A percentile compares a stretch with the other conserved stretches of the same genome.
These are phyloP conservation scores for Amblyraja radiata DNA, from an alignment of 2,797 vertebrate species.

Conservation along the genomic window DNA sequence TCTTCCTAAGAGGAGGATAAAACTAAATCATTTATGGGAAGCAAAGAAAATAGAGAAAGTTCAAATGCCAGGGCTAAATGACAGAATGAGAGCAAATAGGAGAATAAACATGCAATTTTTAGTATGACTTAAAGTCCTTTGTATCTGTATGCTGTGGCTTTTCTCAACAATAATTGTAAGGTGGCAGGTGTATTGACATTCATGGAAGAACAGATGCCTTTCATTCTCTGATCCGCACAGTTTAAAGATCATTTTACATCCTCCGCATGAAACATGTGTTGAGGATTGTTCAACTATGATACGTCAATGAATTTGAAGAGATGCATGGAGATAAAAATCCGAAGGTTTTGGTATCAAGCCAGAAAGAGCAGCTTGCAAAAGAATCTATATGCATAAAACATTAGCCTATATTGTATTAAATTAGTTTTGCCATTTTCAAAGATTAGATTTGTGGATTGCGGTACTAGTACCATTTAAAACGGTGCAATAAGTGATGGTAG, in stretches of 20 bases:
- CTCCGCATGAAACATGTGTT: not conserved
- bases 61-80: not conserved
- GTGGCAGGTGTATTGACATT: not conserved
- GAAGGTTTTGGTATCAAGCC: slow-evolving; percentile 13
- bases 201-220: not conserved
- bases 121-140: not conserved
- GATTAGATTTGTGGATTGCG: slow-evolving; percentile 24
- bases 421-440: slow-evolving; percentile 31
- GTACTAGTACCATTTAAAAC: not conserved
- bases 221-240: not conserved
- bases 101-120: not conserved
- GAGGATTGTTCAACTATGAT: slow-evolving; percentile 11
- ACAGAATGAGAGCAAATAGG: slow-evolving; percentile 1
- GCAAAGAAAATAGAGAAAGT: not conserved
- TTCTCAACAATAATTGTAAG: not conserved
- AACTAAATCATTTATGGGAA: not conserved
- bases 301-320: not conserved
- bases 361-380: slow-evolving; percentile 19
- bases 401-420: slow-evolving; percentile 3
- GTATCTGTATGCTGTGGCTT: not conserved
- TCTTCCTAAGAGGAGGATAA: not conserved
- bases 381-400: slow-evolving; percentile 26
- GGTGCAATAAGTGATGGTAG: not conserved
- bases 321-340: slow-evolving; percentile 17
- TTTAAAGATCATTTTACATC: slow-evolving; percentile 24